phyloP scores from a whole-genome alignment of 2,888 invertebrate species.

The Masnerella sp. region DNA sequence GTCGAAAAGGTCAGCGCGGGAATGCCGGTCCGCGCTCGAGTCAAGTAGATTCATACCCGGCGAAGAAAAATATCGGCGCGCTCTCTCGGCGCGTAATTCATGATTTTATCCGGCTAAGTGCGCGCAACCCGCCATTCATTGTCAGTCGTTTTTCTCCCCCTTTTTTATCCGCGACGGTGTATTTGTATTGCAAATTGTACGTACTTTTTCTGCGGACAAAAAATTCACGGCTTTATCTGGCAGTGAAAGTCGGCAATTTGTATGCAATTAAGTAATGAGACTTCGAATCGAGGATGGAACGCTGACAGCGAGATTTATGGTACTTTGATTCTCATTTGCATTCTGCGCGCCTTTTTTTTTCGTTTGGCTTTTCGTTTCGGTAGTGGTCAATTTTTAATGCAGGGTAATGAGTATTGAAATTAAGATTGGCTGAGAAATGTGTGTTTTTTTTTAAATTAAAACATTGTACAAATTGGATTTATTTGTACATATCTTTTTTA shows the following conservation, averaged over 20 bases:
- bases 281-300: constrained; percentile 26
- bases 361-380: neutral
- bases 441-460: no score
- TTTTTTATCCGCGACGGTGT: neutral
- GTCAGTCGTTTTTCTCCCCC: neutral
- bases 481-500: no score
- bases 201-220: constrained; percentile 13
- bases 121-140: constrained; percentile 23
- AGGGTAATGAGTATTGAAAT: no score
- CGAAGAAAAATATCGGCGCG: constrained; percentile 28
- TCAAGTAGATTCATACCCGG: constrained; percentile 43
- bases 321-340: constrained; percentile 9
- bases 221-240: constrained; percentile 29
- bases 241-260: constrained; percentile 44
- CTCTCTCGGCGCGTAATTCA: constrained; percentile 13
- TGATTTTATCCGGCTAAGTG: constrained; percentile 32
- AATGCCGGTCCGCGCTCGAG: constrained; percentile 19
- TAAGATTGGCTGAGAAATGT: no score
- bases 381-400: neutral
- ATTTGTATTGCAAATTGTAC: constrained; percentile 35
- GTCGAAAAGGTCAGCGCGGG: constrained; percentile 42
- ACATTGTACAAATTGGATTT: no score
- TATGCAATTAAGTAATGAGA: constrained; percentile 46
- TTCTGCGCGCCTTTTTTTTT: neutral
- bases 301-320: constrained; percentile 34